Conservation (phyloP, 2,888 invertebrate genomes). For the Ectemnius continuus region DNA sequence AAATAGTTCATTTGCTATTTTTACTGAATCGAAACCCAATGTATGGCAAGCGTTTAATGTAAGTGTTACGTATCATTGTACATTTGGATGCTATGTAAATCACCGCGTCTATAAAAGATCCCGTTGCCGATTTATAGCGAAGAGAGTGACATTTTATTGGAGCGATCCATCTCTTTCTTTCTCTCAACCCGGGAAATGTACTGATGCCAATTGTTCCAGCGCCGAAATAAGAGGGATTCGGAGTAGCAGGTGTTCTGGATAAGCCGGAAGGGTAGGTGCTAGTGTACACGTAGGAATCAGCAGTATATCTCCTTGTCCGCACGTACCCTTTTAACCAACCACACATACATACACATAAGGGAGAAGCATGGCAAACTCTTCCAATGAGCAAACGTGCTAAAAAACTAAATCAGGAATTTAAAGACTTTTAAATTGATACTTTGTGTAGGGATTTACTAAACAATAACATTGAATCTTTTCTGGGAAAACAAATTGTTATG, state of each 20-base stretch:
- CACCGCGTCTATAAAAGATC: slow-evolving; percentile 44
- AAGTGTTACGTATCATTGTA: not conserved
- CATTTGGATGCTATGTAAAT: slow-evolving; percentile 32
- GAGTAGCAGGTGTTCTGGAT: slow-evolving; percentile 52
- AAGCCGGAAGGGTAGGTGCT: slow-evolving; percentile 45
- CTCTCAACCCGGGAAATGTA: slow-evolving; percentile 44
- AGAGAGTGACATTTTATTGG: slow-evolving; percentile 55
- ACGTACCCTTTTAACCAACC: not conserved
- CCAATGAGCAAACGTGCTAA: no score
- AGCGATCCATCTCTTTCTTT: slow-evolving; percentile 57
- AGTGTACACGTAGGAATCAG: slow-evolving; percentile 3
- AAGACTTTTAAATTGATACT: no score
- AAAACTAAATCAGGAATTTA: no score
- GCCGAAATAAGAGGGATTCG: slow-evolving; percentile 53
- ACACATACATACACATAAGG: no score
- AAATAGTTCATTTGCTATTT: not conserved
- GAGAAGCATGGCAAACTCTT: no score
- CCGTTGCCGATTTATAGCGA: slow-evolving; percentile 45
- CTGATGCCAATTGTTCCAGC: slow-evolving; percentile 36
- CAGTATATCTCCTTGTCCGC: not conserved
- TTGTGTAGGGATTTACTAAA: no score
- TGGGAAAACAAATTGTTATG: no score
- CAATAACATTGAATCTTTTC: no score
- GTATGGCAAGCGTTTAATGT: not conserved
- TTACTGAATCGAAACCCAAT: not conserved